phyloP scores from a whole-genome alignment of 2,888 invertebrate species.

The Chloroclystis v-ata region DNA sequence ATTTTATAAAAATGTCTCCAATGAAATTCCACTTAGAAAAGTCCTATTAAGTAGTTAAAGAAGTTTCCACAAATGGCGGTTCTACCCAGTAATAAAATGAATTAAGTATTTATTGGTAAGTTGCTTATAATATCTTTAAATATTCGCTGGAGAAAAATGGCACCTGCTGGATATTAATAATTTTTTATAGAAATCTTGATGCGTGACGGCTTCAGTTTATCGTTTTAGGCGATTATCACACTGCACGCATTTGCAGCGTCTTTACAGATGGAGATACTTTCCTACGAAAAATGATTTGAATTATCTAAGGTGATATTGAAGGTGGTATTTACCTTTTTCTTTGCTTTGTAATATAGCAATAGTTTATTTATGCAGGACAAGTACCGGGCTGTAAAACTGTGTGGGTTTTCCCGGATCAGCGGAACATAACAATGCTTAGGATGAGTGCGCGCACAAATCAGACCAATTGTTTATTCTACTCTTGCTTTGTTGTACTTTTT shows the following conservation, averaged over 20 bases:
- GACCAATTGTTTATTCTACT: slow-evolving; percentile 46
- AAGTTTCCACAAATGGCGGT: slow-evolving; percentile 12
- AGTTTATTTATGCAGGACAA: too few species aligned
- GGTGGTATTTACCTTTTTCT: too few species aligned
- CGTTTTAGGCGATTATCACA: too few species aligned
- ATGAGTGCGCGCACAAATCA: slow-evolving; percentile 28
- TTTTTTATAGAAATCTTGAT: too few species aligned
- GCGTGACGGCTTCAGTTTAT: too few species aligned
- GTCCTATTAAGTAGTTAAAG: slow-evolving; percentile 19
- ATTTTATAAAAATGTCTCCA: slow-evolving; percentile 55
- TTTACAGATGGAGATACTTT: too few species aligned
- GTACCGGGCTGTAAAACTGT: neutral
- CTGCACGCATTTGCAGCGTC: too few species aligned
- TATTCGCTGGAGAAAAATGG: neutral
- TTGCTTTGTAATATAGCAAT: too few species aligned
- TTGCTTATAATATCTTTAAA: neutral
- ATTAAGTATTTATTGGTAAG: neutral
- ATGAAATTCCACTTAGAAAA: slow-evolving; percentile 28
- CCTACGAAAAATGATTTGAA: too few species aligned
- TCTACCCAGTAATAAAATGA: neutral
- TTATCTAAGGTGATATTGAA: too few species aligned
- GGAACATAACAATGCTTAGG: neutral
- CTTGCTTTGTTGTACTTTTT: slow-evolving; percentile 60
- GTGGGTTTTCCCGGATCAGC: too few species aligned
- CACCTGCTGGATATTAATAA: neutral